Evolutionary conservation across 2,113 vertebrate species (phyloP), one percentile per base, ranked within the genome.

Genomic region (Myotis yumanensis): DNA sequence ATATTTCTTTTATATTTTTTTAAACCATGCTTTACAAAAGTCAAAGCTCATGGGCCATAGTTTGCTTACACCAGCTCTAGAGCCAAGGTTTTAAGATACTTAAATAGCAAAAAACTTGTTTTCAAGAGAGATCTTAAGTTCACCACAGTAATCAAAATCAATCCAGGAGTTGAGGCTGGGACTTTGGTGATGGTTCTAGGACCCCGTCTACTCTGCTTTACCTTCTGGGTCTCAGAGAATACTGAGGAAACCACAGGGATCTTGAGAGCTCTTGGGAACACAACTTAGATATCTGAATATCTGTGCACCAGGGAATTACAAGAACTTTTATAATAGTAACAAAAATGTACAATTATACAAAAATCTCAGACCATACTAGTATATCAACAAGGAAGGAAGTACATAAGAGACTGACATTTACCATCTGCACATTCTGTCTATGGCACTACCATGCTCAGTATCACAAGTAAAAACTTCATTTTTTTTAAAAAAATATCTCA

Each of bases 281-380:
- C 1, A 62, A 9, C 17, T 52, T 20, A 54, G 23, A 18, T 94
- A 84, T 84, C 18, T 80, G 35, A 64, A 54, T 94, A 71, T 80
- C 28, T 86, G 28, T 89, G 8, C 2, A 46, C 2, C 10, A 32
- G 66, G 93, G 40, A 88, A 87, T 37, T 6, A n/a, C 4, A 48
- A 83, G 85, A 37, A 69, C 30, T 68, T 95, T 82, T 11, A 86
- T 17, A 11, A 73, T 82, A 91, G 59, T 89, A 81, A 91, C 15
- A 59, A 85, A 80, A 89, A 73, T 64, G 25, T 35, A 11, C 12
- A 90, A 28, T 82, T 92, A 76, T 73, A 37, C 83, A 71, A 83
- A 83, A 51, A 10, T 1, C 18, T 64, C 43, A 75, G 64, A 72
- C 11, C 30, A 92, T 66, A 46, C 46, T 11, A 46, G 46, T 46